Base-by-base conservation (phyloP, 2,113 vertebrate genomes). In the Cyanoderma ruficeps region DNA sequence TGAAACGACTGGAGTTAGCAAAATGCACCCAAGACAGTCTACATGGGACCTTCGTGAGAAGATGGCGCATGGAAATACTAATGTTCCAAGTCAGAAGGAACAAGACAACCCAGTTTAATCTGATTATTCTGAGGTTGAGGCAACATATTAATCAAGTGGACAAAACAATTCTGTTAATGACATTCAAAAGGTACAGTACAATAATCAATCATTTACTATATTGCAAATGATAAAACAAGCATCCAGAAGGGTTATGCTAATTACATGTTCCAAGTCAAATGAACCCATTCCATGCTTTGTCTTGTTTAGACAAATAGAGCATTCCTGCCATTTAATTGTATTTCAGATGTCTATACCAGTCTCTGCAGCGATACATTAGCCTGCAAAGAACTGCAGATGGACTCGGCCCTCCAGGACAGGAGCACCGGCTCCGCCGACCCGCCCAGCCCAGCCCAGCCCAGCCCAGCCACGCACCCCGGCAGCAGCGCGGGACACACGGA, bases 151-250 rank as follows among this genome's bases (percentile, higher is more conserved):
- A 97, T 97, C 97, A 96, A 97, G 80, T 11, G 50, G 96, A 94
- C 93, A 96, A 95, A 97, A 97, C 93, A 96, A 95, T 97, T 75
- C 95, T 91, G 90, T 97, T 97, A 97, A 97, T 90, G 94, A 97
- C 94, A 97, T 94, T 94, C 87, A 89, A 96, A 95, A 96, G 91
- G 92, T 96, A 96, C 87, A 96, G 90, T 37, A 92, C 41, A 2
- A 93, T 87, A 96, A 97, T 97, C 97, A 95, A 96, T 97, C 97
- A 97, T 91, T 94, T 72, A 55, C 95, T 94, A 37, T 94, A 96
- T 87, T 95, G 84, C 91, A 96, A 96, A 97, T 96, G 96, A 97
- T 95, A 97, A 95, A 97, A 94, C 95, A 96, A 97, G 96, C 96
- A 96, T 96, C 97, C 93, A 94, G 83, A 96, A 96, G 93, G 94